Evolutionary conservation across 2,888 invertebrate species (phyloP), one percentile per base, ranked within the genome.

Genomic region (Dendrolimus houi): DNA sequence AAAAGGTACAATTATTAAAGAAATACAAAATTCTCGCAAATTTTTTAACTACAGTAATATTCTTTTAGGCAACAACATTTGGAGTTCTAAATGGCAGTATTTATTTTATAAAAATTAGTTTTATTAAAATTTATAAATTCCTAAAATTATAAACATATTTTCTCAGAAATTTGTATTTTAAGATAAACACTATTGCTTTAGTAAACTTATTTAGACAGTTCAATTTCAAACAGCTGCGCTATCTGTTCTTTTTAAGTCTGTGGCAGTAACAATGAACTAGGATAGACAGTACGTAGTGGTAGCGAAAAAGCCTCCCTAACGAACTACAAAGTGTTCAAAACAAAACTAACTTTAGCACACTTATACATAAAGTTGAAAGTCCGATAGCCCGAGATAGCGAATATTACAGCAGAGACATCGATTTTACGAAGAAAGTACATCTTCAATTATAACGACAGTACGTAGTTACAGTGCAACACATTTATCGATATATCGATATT

Each of bases 301-400:
- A 83, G 88, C 87, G 68, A 81, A 74, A 69, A 87, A 87, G 85
- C 83, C 70, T 67, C 63, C 54, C 47, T 57, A 59, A 56, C 55
- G 47, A 47, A 10, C 60, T 47, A 47, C 47, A 47, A 47, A 10
- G 47, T 47, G 47, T 64, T 67, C 64, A 66, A 68, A 69, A 62
- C 63, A 70, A 71, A 75, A 68, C 71, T 64, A 72, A 67, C 58
- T 65, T 68, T 65, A 67, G 61, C 62, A 63, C 47, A 47, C 47
- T 62, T 65, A 62, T 59, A 61, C 61, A 64, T 64, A 69, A 62
- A 70, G 60, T 65, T 66, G 41, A 42, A 41, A 55, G 42, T 55
- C 29, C 53, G 54, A 52, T 57, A 56, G 54, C 54, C 56, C 53
- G 64, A 60, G 59, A 62, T 54, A 56, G 63, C 63, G 54, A 62